These are phyloP conservation scores for Bradynema listronoti DNA, from an alignment of 1,140 invertebrate genomes.

Conservation along the genomic window DNA sequence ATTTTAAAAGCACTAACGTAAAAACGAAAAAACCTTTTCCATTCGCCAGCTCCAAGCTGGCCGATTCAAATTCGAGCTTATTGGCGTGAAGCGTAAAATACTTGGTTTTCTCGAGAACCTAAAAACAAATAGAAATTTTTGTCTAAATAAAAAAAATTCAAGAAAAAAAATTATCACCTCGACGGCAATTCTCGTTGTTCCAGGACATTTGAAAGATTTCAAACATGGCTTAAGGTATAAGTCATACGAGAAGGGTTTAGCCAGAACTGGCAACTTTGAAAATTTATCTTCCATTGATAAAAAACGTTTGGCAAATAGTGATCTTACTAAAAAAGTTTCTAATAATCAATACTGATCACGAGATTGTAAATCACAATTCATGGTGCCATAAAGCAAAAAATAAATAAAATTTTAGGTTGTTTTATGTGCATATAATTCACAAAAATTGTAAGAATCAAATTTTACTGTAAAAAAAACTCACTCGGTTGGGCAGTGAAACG, in stretches of 20 bases:
- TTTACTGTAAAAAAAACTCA: too few relatives aligned
- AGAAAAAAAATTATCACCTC: conserved; percentile 22
- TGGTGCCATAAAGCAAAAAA: too few relatives aligned
- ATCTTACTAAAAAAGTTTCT: too few relatives aligned
- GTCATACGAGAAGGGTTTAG: conserved; percentile 21
- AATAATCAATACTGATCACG: too few relatives aligned
- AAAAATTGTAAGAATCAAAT: too few relatives aligned
- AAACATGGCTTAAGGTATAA: conserved; percentile 14
- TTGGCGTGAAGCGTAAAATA: conserved; percentile 31
- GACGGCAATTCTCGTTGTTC: conserved; percentile 19
- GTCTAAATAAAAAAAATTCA: too few relatives aligned
- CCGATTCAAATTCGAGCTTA: conserved; percentile 19
- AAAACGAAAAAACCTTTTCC: conserved; percentile 32
- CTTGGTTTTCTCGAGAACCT: conserved; percentile 12
- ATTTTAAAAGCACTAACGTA: not conserved
- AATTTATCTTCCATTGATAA: conserved; percentile 32
- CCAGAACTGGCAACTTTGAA: conserved; percentile 24
- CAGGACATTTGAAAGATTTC: conserved; percentile 26
- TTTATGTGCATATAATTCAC: too few relatives aligned
- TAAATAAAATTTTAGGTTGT: too few relatives aligned
- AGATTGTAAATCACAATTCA: too few relatives aligned
- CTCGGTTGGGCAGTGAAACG: too few relatives aligned
- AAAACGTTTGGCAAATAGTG: too few relatives aligned
- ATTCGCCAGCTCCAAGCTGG: conserved; percentile 28
- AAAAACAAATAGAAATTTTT: too few relatives aligned